Evolutionary conservation across 2,797 vertebrate species (phyloP).

Genomic region (Lemur catta): DNA sequence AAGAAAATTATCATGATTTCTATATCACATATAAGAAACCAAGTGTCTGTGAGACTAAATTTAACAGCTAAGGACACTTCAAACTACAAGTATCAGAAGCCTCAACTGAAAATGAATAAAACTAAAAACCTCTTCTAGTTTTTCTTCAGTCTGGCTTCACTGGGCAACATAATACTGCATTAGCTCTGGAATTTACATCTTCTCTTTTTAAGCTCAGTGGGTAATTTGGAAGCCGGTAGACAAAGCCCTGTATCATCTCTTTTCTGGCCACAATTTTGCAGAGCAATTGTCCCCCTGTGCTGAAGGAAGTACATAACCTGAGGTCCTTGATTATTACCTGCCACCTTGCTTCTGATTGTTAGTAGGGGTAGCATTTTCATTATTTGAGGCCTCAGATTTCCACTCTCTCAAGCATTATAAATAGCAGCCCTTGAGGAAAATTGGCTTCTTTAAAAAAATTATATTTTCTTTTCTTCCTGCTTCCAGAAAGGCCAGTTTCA

Average conservation of each 20-base stretch:
- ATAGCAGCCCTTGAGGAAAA: background rate
- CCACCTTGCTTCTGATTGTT: background rate
- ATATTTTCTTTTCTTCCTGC: background rate
- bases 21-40: background rate
- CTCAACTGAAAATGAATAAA: background rate
- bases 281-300: constrained; percentile 30
- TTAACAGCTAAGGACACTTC: background rate
- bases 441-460: background rate
- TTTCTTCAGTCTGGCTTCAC: background rate
- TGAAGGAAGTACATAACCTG: background rate
- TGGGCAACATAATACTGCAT: background rate
- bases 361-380: background rate
- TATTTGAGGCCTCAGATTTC: background rate
- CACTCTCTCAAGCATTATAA: background rate
- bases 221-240: constrained; percentile 51
- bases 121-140: background rate
- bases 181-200: constrained; percentile 12
- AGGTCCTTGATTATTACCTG: constrained; percentile 10
- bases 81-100: background rate
- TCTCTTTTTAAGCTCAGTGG: background rate
- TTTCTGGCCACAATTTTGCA: background rate
- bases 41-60: background rate
- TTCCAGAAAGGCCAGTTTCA: background rate
- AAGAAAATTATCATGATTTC: background rate
- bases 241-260: constrained; percentile 28